These are phyloP conservation scores for Chelon labrosus DNA, from an alignment of 2,797 vertebrate genomes.

Conservation along the genomic window DNA sequence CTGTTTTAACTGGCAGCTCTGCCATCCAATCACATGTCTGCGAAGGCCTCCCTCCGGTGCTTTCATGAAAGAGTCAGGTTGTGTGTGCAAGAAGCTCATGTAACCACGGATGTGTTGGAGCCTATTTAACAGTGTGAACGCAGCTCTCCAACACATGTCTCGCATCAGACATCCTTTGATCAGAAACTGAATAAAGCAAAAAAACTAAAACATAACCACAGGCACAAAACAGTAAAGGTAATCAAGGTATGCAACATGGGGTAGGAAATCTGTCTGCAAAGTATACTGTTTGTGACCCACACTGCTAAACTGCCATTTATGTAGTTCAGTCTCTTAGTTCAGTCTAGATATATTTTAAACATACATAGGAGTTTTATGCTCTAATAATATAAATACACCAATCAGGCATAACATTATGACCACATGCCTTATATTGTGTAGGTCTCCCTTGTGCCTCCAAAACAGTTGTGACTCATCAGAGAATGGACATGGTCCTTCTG, in stretches of 20 bases:
- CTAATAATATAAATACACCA: constrained; percentile 17
- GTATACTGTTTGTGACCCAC: constrained; percentile 46
- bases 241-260: constrained; percentile 21
- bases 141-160: constrained; percentile 56
- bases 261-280: constrained; percentile 39
- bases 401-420: too few relatives aligned
- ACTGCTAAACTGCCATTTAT: constrained; percentile 56
- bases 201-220: constrained; percentile 10
- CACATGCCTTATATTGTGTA: too few relatives aligned
- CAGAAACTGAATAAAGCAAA: constrained; percentile 11
- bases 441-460: too few relatives aligned
- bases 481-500: too few relatives aligned
- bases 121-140: constrained; percentile 41
- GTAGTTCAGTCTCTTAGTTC: constrained; percentile 20
- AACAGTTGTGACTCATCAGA: too few relatives aligned
- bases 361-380: neutral
- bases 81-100: constrained; percentile 64
- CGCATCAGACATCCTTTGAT: constrained; percentile 50
- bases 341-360: constrained; percentile 28
- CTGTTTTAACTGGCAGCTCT: constrained; percentile 55
- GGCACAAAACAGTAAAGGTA: neutral
- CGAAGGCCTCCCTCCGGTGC: constrained; percentile 46
- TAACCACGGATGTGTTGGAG: constrained; percentile 62
- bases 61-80: constrained; percentile 62
- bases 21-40: constrained; percentile 59